Evolutionary conservation across 2,113 vertebrate genomes (phyloP).

Genomic region (Bos taurus): ARS-UCD2.0 NC_037347.1:21266001-21266500

Average conservation of each 20-base stretch:
- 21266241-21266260: background rate
- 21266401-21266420: background rate
- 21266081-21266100: background rate
- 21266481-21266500: background rate
- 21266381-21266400: background rate
- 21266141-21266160: background rate
- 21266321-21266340: background rate
- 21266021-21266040: background rate
- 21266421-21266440: background rate
- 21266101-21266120: background rate
- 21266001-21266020: background rate
- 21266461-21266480: background rate
- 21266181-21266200: background rate
- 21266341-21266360: background rate
- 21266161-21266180: background rate
- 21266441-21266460: background rate
- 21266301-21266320: background rate
- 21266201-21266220: background rate
- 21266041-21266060: background rate
- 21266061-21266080: background rate
- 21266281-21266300: background rate
- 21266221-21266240: background rate
- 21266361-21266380: background rate
- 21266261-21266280: background rate
- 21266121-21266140: background rate